Evolutionary conservation across 2,797 vertebrate genomes (phyloP), one percentile per base, ranked within the genome.

Genomic region (Falco naumanni): DNA sequence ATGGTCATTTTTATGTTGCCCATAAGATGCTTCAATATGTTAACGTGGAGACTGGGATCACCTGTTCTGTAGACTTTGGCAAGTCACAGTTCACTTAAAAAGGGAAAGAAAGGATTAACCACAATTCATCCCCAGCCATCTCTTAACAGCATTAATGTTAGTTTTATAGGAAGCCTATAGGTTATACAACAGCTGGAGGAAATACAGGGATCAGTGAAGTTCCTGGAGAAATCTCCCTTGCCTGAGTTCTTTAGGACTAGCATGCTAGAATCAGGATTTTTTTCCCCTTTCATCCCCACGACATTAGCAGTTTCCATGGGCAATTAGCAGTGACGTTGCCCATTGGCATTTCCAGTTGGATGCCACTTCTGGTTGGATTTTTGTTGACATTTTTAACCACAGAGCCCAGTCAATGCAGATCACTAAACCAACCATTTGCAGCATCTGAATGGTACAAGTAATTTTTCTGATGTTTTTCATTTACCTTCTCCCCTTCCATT

Each of bases 401-500:
- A 91, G 96, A 97, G 97, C 96, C 95, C 95, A 96, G 97, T 96
- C 97, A 97, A 97, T 97, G 97, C 97, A 97, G 95, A 96, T 97
- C 96, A 97, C 83, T 96, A 94, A 96, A 65, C 92, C 88, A 94
- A 89, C 92, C 92, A 95, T 90, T 97, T 95, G 89, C 97, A 97
- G 95, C 96, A 98, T 97, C 95, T 96, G 86, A 95, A 88, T 80
- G 95, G 96, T 96, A 95, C 96, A 95, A 94, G 90, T 64, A 92
- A 95, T 90, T 95, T 84, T 97, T 94, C 71, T 93, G 87, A 71
- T 89, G 59, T 25, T 87, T 95, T 95, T 93, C 48, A 24, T 80
- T 93, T 84, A 61, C 75, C 89, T 76, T 96, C 91, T 97, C 87
- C 93, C 97, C 71, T 97, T 97, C 91, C 82, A 76, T 81, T 85